Base-by-base conservation (phyloP, 2,888 invertebrate genomes). In the Eristalis arbustorum region DNA sequence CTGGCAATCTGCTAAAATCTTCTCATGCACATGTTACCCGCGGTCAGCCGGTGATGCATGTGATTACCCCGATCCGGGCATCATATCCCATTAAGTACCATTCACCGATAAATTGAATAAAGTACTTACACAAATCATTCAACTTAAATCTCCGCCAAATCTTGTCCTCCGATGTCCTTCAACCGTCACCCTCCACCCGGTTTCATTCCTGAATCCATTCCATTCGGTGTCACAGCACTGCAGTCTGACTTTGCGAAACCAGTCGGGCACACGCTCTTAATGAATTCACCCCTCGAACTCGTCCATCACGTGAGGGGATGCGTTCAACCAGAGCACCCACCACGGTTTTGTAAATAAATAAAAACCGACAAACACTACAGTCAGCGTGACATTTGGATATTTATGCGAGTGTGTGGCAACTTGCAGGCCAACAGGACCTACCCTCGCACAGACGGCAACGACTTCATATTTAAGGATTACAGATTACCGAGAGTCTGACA, bases 41-140 rank as follows among this genome's bases (percentile, higher is more conserved):
- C 25, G 59, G 59, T 59, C 59, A 59, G 25, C 59, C 59, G 25
- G 11, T 73, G 68, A 61, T 61, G 76, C 84, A 85, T 76, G 81
- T 81, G 68, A 85, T 77, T 81, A 81, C 42, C 63, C 63, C 34
- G 37, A 73, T 57, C 28, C 22, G 18, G 34, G 49, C 68, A 85
- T 77, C 68, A 74, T 74, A 69, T 81, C 64, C 73, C 68, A 63
- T 85, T 85, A 81, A 81, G 69, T 81, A 64, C 59, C 63, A 81
- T 85, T 77, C 68, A 82, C 73, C 82, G 69, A 82, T 74, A 77
- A 82, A 85, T 85, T 77, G 77, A 85, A 85, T 82, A 82, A 82
- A 85, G 85, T 69, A 85, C 85, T 82, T 82, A 85, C 73, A 77
- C 73, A 85, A 85, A 77, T 76, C 81, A 85, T 81, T 81, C 73